Evolutionary conservation across 2,888 invertebrate genomes (phyloP).

Genomic region (Lycia hirtaria): DNA sequence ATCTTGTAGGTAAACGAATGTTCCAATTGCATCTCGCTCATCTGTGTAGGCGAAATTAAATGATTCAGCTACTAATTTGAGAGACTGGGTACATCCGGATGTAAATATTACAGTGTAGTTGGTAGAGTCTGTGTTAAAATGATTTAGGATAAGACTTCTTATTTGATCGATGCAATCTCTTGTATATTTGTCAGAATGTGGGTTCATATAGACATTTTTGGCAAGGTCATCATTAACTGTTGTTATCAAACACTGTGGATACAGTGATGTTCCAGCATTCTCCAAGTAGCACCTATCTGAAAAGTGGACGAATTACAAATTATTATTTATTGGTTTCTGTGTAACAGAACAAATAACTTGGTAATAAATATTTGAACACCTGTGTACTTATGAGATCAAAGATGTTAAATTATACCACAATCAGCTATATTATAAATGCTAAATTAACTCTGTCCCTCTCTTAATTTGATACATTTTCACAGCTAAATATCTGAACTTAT

Average conservation of each 20-base stretch:
- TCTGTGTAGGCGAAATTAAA: constrained; percentile 86
- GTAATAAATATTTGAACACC: too few relatives aligned
- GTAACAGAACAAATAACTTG: neutral
- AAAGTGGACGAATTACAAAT: constrained; percentile 41
- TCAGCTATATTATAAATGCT: too few relatives aligned
- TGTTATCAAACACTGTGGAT: constrained; percentile 90
- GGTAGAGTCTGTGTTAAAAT: constrained; percentile 92
- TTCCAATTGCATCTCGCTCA: constrained; percentile 74
- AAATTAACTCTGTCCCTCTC: too few relatives aligned
- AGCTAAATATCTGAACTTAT: too few relatives aligned
- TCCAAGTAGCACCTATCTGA: constrained; percentile 93
- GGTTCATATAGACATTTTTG: constrained; percentile 94
- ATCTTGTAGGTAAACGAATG: constrained; percentile 93
- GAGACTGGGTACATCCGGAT: constrained; percentile 94
- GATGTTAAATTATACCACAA: too few relatives aligned
- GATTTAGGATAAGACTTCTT: constrained; percentile 92
- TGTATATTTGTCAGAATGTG: constrained; percentile 94
- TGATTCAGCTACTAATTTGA: constrained; percentile 93
- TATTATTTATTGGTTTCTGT: neutral
- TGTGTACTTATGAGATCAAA: too few relatives aligned
- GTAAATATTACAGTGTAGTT: constrained; percentile 97
- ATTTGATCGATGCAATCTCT: constrained; percentile 94
- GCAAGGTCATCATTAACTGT: constrained; percentile 87
- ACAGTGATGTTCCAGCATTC: constrained; percentile 94
- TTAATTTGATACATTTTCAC: too few relatives aligned